Evolutionary conservation across 1,140 invertebrate genomes (phyloP).

Genomic region (Drosophila sproati): DNA sequence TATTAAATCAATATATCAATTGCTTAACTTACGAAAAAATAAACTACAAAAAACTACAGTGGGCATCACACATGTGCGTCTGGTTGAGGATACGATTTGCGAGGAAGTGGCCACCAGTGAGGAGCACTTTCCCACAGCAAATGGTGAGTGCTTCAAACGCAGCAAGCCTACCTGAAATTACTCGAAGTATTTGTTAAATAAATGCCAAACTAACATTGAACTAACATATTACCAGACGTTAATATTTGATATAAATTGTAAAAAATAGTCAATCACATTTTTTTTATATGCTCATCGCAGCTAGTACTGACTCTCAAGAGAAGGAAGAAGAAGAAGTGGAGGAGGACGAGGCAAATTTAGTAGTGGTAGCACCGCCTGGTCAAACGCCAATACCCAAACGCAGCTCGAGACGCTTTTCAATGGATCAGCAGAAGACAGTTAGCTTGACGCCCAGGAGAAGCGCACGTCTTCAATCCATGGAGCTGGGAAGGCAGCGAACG

Average conservation of each 20-base stretch:
- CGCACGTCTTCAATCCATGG: conserved; percentile 50
- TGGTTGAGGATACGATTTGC: conserved; percentile 32
- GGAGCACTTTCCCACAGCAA: neutral
- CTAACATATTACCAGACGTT: too few species aligned
- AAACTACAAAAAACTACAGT: neutral
- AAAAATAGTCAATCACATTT: neutral
- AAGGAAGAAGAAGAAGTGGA: neutral
- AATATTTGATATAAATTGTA: too few species aligned
- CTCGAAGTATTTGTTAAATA: too few species aligned
- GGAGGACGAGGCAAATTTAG: neutral
- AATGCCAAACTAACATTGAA: too few species aligned
- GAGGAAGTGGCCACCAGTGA: conserved; percentile 26
- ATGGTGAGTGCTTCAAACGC: conserved; percentile 10
- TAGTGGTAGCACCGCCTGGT: conserved; percentile 2
- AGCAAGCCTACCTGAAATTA: too few species aligned
- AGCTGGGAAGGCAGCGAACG: conserved; percentile 17
- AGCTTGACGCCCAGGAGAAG: conserved; percentile 59
- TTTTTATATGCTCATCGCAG: neutral
- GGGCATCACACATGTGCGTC: neutral
- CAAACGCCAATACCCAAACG: conserved; percentile 28
- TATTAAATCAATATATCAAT: neutral
- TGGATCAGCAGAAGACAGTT: conserved; percentile 18
- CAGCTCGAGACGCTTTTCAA: conserved; percentile 41
- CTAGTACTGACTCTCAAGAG: neutral
- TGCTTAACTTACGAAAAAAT: neutral